These are phyloP conservation scores for Pollimyrus isidori DNA, from an alignment of 2,113 vertebrate genomes.

Conservation along the genomic window DNA sequence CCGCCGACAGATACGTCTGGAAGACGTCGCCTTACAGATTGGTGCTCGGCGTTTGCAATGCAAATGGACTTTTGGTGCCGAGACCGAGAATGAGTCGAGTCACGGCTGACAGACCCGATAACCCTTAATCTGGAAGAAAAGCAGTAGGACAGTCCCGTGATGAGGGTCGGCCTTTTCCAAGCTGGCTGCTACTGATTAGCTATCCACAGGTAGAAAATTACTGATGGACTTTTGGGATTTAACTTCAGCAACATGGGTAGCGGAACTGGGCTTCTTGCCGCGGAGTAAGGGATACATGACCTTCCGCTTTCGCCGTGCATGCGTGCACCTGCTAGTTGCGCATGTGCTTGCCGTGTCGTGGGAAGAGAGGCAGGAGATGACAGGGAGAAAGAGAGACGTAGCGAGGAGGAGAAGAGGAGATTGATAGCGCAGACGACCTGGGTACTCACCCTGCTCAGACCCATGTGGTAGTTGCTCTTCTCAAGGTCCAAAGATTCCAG, in stretches of 20 bases:
- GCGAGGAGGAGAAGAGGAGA: neutral
- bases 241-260: neutral
- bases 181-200: neutral
- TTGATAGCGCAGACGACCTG: neutral
- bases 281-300: neutral
- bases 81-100: neutral
- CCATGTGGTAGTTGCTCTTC: constrained; percentile 90
- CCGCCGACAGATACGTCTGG: neutral
- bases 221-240: neutral
- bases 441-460: constrained; percentile 78
- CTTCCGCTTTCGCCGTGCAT: neutral
- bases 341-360: neutral
- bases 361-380: neutral
- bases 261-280: neutral
- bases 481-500: constrained; percentile 89
- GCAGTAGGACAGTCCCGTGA: neutral
- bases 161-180: neutral
- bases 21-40: neutral
- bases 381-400: neutral
- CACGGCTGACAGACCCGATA: neutral
- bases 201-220: neutral
- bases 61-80: neutral
- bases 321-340: neutral
- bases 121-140: neutral
- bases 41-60: neutral